Evolutionary conservation across 2,113 vertebrate genomes (phyloP).

Genomic region (Eolophus roseicapilla): DNA sequence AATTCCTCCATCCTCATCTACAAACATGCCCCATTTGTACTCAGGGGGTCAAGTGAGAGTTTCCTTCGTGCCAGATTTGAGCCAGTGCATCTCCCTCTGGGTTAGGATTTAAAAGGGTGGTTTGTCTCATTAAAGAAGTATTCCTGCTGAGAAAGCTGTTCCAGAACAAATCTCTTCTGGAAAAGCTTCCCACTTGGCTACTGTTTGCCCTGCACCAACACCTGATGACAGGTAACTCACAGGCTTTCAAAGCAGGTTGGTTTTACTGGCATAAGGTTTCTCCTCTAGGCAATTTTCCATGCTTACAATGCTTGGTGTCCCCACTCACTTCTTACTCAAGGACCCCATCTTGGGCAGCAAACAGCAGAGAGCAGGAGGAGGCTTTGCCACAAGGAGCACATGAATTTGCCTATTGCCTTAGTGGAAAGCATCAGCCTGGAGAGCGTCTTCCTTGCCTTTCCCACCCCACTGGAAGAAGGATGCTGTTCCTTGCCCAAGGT

Average conservation of each 20-base stretch:
- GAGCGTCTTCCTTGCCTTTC: background rate
- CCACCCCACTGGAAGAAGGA: background rate
- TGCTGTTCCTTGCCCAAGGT: background rate
- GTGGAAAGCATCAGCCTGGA: background rate
- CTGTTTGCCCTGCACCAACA: background rate
- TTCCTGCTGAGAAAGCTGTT: background rate
- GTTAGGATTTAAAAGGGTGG: background rate
- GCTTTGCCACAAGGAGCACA: background rate
- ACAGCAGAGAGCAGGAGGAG: background rate
- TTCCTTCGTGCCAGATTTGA: background rate
- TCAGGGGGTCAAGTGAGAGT: background rate
- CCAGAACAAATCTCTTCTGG: background rate
- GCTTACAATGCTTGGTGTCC: fast-evolving
- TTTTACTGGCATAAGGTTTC: background rate
- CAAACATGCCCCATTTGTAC: fast-evolving
- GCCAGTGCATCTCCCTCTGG: background rate
- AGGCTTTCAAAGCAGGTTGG: fast-evolving
- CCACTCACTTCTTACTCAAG: background rate
- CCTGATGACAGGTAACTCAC: background rate
- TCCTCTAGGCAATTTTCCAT: background rate
- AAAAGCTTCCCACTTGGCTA: background rate
- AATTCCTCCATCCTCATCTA: background rate
- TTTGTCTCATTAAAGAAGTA: background rate
- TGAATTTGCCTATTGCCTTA: background rate
- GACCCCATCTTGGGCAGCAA: background rate